Percentiles rank a stretch among this genome's conserved stretches.
Conservation (phyloP, 2,113 vertebrate species). For the Psittacus erithacus region DNA sequence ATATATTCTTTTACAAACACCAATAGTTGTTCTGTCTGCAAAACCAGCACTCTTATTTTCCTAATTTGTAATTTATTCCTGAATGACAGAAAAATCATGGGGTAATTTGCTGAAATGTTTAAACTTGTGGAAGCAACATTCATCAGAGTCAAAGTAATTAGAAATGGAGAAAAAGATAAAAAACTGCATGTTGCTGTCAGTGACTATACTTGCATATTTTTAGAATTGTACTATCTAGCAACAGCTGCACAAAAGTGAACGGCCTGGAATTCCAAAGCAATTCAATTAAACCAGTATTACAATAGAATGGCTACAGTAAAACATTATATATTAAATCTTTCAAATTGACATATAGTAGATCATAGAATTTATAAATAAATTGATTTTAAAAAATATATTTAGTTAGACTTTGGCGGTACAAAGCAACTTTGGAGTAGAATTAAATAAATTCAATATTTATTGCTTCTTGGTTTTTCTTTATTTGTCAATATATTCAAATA, state of each 20-base stretch:
- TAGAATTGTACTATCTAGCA: background rate
- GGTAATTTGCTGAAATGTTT: background rate
- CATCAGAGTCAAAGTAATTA: background rate
- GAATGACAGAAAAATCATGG: background rate
- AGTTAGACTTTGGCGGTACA: background rate
- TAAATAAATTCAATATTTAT: background rate
- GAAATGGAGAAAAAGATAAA: background rate
- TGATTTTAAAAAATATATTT: background rate
- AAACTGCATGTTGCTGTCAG: background rate
- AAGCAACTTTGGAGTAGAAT: background rate
- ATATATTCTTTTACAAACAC: background rate
- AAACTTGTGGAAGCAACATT: background rate
- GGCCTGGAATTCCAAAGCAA: conserved; percentile 9
- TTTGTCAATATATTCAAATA: background rate
- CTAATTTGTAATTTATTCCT: background rate
- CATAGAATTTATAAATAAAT: background rate
- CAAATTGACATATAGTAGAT: background rate
- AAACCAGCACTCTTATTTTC: background rate
- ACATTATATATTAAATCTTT: background rate
- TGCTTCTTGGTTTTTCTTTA: background rate
- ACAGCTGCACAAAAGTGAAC: background rate
- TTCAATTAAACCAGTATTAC: background rate
- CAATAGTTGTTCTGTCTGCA: background rate
- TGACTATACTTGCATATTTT: background rate
- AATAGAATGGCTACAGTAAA: background rate